These are phyloP conservation scores for Cirrhinus mrigala DNA, from an alignment of 2,797 vertebrate species.

Conservation along the genomic window DNA sequence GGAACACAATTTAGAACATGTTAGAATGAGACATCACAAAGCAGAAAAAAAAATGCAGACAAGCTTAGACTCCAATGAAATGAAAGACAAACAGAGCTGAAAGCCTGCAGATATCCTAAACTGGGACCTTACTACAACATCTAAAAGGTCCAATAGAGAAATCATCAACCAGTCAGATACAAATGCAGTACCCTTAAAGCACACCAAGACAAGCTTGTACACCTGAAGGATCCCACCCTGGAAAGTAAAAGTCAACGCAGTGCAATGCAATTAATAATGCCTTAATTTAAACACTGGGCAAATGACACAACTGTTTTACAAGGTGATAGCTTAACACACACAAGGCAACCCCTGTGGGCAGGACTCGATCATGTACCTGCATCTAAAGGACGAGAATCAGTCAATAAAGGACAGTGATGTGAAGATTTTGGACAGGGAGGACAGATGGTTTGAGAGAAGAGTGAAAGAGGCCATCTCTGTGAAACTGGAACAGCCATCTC, in stretches of 20 bases:
- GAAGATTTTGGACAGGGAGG: constrained; percentile 1
- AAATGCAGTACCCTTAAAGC: background rate
- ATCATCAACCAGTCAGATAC: background rate
- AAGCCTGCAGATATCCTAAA: background rate
- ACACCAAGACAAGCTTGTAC: background rate
- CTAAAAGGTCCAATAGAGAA: background rate
- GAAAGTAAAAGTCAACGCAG: background rate
- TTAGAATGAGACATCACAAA: background rate
- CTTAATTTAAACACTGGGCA: background rate
- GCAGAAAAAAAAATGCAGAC: background rate
- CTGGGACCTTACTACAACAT: background rate
- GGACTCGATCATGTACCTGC: background rate
- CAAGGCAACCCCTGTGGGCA: background rate
- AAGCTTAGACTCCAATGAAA: background rate
- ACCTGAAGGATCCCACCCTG: background rate
- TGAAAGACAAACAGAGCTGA: background rate
- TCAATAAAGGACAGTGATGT: constrained; percentile 12
- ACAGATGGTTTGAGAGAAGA: constrained; percentile 21
- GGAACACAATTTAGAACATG: background rate
- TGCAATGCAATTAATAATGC: background rate
- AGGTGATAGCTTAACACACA: background rate
- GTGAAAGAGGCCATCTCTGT: constrained; percentile 24
- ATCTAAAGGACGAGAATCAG: constrained; percentile 13
- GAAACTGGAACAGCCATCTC: constrained; percentile 28
- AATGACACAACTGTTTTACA: constrained; percentile 2